Evolutionary conservation across 2,888 invertebrate species (phyloP).

Genomic region (Chrysodeixis includens): DNA sequence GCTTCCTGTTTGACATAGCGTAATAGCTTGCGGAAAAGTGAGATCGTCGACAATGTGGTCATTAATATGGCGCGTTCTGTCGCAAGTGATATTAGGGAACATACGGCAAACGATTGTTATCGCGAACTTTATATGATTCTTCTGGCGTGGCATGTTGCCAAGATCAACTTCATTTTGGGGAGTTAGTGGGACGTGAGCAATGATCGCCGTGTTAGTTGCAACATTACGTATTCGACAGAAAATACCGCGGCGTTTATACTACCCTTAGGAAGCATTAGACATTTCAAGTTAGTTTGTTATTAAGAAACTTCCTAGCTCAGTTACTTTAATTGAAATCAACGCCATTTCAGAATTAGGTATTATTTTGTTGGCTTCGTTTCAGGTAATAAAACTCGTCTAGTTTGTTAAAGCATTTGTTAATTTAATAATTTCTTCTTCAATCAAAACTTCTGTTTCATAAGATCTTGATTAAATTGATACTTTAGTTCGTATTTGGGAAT

Average conservation of each 20-base stretch:
- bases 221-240: neutral
- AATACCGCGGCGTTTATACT: neutral
- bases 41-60: conserved; percentile 36
- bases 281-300: no score
- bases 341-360: no score
- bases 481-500: neutral
- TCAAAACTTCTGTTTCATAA: no score
- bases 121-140: conserved; percentile 32
- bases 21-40: conserved; percentile 16
- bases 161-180: conserved; percentile 5
- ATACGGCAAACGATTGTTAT: conserved; percentile 22
- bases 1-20: no score
- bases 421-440: no score
- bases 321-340: no score
- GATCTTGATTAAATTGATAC: no score
- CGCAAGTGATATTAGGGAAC: conserved; percentile 43
- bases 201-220: neutral
- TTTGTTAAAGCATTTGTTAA: no score
- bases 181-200: neutral
- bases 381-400: no score
- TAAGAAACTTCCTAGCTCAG: no score
- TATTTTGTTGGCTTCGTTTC: no score
- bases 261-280: neutral
- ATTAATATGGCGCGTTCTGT: conserved; percentile 23
- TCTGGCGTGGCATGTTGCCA: conserved; percentile 34